phyloP scores from a whole-genome alignment of 2,797 vertebrate species.

The Malacoctenus gilli region DNA sequence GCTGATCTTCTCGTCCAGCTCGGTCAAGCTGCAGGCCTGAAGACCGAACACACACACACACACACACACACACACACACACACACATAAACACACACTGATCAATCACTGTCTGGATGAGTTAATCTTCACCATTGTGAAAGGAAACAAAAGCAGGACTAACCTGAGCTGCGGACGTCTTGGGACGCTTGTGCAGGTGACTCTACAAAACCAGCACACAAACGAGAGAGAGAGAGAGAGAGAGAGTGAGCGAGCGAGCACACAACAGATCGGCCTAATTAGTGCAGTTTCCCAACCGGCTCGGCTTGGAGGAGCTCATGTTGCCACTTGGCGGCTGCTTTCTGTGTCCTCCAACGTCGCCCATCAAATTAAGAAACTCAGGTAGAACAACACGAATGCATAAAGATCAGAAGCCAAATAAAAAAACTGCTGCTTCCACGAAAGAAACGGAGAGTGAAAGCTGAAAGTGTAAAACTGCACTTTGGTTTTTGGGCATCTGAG shows the following conservation, averaged over 20 bases:
- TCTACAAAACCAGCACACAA: conserved; percentile 72
- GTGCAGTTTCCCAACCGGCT: conserved; percentile 9
- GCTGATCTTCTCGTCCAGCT: conserved; percentile 97
- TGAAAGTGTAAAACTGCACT: too few species aligned
- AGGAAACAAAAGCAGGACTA: conserved; percentile 47
- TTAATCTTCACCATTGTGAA: conserved; percentile 1
- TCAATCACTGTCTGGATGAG: background rate
- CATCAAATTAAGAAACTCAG: conserved; percentile 14
- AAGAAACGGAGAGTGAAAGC: too few species aligned
- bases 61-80: conserved; percentile 19
- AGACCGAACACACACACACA: conserved; percentile 40
- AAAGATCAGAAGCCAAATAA: too few species aligned
- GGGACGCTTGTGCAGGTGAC: conserved; percentile 88
- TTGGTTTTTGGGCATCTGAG: too few species aligned
- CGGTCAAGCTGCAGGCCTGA: conserved; percentile 91
- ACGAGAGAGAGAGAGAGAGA: too few species aligned
- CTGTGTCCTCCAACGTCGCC: background rate
- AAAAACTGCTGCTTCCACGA: too few species aligned
- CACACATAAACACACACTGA: conserved; percentile 19
- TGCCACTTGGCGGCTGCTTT: conserved; percentile 4
- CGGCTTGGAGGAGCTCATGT: conserved; percentile 1
- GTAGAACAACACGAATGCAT: too few species aligned
- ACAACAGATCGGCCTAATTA: conserved; percentile 21
- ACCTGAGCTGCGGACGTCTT: conserved; percentile 88
- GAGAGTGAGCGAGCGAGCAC: too few species aligned